These are phyloP conservation scores for Microctonus aethiopoides DNA, from an alignment of 2,888 invertebrate genomes.

Conservation along the genomic window DNA sequence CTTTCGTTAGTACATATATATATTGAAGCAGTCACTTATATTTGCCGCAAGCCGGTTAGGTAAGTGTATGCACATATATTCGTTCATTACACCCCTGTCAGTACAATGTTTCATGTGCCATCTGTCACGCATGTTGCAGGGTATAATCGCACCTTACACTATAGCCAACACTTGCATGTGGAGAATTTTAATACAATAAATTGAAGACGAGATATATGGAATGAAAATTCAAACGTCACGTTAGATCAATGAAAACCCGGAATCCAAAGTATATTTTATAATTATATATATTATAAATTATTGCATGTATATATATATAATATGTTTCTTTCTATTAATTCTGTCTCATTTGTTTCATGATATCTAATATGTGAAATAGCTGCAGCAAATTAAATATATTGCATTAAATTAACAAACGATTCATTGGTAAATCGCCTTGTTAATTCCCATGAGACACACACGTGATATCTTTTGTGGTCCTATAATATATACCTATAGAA, in stretches of 20 bases:
- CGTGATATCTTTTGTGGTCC: background rate
- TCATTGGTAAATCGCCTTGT: conserved; percentile 36
- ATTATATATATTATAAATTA: background rate
- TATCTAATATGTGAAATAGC: too few relatives aligned
- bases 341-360: background rate
- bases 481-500: background rate
- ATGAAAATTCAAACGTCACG: background rate
- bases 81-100: conserved; percentile 27
- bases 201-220: too few relatives aligned
- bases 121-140: conserved; percentile 26
- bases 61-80: conserved; percentile 28
- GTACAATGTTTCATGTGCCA: conserved; percentile 30
- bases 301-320: too few relatives aligned
- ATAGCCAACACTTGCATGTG: too few relatives aligned
- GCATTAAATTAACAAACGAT: too few relatives aligned
- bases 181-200: too few relatives aligned
- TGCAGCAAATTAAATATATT: too few relatives aligned
- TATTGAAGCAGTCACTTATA: conserved; percentile 3
- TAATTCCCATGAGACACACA: conserved; percentile 41
- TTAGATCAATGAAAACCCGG: background rate
- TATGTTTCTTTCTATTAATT: background rate
- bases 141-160: conserved; percentile 19
- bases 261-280: background rate
- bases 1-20: too few relatives aligned
- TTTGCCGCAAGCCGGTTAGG: conserved; percentile 15